Evolutionary conservation across 1,140 invertebrate genomes (phyloP).

Genomic region (Oryzaephilus surinamensis): DNA sequence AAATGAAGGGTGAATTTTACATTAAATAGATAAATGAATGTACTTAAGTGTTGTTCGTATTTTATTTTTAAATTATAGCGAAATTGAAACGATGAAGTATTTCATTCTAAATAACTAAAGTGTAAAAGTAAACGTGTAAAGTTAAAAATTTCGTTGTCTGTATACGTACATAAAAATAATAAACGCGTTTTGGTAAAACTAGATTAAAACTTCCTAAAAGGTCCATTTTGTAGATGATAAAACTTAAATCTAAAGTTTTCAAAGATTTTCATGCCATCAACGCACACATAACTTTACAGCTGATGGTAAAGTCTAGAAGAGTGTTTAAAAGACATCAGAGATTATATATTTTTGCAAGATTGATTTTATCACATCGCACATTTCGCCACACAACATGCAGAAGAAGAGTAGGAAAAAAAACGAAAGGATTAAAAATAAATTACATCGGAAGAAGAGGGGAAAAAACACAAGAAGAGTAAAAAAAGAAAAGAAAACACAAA

Average conservation of each 20-base stretch:
- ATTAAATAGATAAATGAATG: too few relatives aligned
- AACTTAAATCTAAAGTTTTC: constrained; percentile 11
- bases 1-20: too few relatives aligned
- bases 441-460: too few relatives aligned
- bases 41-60: too few relatives aligned
- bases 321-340: constrained; percentile 11
- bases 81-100: too few relatives aligned
- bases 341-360: constrained; percentile 13
- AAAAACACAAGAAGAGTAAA: constrained; percentile 1
- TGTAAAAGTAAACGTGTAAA: constrained; percentile 5
- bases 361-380: constrained; percentile 13
- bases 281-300: constrained; percentile 8
- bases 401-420: not conserved
- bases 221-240: constrained; percentile 11
- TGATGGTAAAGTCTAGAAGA: constrained; percentile 11
- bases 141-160: constrained; percentile 7
- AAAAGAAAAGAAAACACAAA: constrained; percentile 7
- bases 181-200: constrained; percentile 9
- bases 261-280: constrained; percentile 12
- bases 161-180: constrained; percentile 7
- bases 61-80: too few relatives aligned
- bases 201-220: constrained; percentile 12
- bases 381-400: constrained; percentile 3
- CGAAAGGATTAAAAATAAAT: not conserved
- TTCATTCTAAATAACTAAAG: constrained; percentile 2